Percentiles rank a stretch among this genome's conserved stretches.
These are phyloP conservation scores for Allygus modestus DNA, from an alignment of 2,888 invertebrate species.

Conservation along the genomic window DNA sequence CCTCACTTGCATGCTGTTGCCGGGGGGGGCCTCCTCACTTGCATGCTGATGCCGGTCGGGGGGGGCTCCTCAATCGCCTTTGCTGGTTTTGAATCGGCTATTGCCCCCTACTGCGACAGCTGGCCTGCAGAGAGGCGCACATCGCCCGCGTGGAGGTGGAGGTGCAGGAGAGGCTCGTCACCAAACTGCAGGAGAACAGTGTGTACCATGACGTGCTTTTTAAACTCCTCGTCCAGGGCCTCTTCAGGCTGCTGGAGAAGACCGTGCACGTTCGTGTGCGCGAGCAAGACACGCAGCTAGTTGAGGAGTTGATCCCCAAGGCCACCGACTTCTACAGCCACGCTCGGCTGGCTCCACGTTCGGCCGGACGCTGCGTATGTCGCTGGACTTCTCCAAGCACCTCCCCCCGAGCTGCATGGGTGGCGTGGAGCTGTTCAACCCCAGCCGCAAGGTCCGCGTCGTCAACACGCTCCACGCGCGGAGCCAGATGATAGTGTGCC, in stretches of 20 bases:
- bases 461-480: constrained; percentile 44
- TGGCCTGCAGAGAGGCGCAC: constrained; percentile 54
- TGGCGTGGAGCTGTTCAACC: constrained; percentile 45
- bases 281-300: background rate
- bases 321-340: background rate
- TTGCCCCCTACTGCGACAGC: constrained; percentile 22
- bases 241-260: constrained; percentile 36
- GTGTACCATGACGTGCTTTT: constrained; percentile 21
- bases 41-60: constrained; percentile 17
- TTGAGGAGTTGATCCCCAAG: constrained; percentile 17
- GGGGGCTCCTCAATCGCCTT: background rate
- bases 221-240: constrained; percentile 49
- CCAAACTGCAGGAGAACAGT: background rate
- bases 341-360: no score
- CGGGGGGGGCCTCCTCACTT: constrained; percentile 20
- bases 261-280: constrained; percentile 29
- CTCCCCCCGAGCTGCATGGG: constrained; percentile 39
- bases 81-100: no score
- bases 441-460: background rate
- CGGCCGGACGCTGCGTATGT: background rate
- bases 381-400: background rate
- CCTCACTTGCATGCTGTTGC: no score
- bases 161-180: constrained; percentile 37
- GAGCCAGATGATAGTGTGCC: constrained; percentile 42
- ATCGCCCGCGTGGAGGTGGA: constrained; percentile 47